A percentile compares a stretch with the other conserved stretches of the same genome.
phyloP scores from a whole-genome alignment of 2,797 vertebrate species.

The Peromyscus aztecus region DNA sequence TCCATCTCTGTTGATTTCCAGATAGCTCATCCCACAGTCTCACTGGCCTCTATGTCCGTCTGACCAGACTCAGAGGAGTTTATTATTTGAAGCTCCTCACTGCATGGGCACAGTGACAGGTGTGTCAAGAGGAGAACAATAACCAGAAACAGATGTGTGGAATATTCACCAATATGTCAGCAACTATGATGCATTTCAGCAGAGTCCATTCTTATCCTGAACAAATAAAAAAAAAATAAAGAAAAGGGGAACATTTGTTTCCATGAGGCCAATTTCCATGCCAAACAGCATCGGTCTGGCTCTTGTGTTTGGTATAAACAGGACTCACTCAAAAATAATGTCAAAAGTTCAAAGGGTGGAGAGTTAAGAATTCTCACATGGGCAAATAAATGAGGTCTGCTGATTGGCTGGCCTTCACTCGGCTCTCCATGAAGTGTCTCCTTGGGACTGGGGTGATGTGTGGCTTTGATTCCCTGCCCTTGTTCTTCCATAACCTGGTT shows the following conservation, averaged over 20 bases:
- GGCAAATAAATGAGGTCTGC: conserved; percentile 67
- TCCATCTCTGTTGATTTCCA: conserved; percentile 70
- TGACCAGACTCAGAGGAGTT: conserved; percentile 72
- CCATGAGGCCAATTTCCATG: conserved; percentile 80
- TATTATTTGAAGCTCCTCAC: conserved; percentile 84
- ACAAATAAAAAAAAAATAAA: not conserved
- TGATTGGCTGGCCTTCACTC: conserved; percentile 76
- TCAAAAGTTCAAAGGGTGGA: conserved; percentile 87
- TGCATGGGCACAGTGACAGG: conserved; percentile 82
- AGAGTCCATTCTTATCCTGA: conserved; percentile 65
- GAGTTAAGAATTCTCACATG: conserved; percentile 80
- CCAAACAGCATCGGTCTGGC: conserved; percentile 80
- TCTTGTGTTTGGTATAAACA: conserved; percentile 74
- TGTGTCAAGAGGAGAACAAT: conserved; percentile 87
- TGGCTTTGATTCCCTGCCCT: conserved; percentile 86
- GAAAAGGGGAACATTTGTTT: conserved; percentile 69
- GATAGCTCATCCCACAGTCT: conserved; percentile 63
- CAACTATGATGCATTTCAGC: conserved; percentile 78
- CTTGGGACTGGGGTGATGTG: conserved; percentile 84
- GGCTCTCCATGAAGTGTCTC: conserved; percentile 82
- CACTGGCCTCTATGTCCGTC: conserved; percentile 40
- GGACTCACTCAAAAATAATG: conserved; percentile 83
- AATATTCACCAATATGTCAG: conserved; percentile 81
- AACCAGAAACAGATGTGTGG: conserved; percentile 89
- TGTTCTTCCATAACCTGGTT: conserved; percentile 83